Evolutionary conservation across 2,797 vertebrate genomes (phyloP), one percentile per base, ranked within the genome.

Genomic region (Perodicticus potto): DNA sequence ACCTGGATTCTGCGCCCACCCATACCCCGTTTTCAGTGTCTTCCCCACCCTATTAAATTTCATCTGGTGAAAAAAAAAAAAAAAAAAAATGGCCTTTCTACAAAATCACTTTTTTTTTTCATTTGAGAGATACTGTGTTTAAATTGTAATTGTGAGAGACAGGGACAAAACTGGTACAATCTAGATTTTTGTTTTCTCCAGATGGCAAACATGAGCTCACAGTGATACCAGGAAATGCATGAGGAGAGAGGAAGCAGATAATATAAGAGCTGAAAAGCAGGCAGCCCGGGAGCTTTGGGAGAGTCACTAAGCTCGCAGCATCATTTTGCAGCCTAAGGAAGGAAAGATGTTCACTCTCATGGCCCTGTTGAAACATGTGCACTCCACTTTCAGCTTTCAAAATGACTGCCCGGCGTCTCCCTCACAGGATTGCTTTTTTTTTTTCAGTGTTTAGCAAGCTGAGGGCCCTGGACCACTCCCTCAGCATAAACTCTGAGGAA

Each of bases 31-130:
- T 84, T 92, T 77, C 34, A 25, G 40, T 93, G 65, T 93, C 43
- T 82, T 55, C 37, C 49, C 63, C 72, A 32, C 10, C 63, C 37
- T 95, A 97, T 97, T 97, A 97, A 97, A 97, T 84, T 86, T 83
- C 20, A 40, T 86, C 57, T 29, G 8, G 63, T 69, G 81, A n/a
- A n/a, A n/a, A 12, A 43, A 13, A 29, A 12, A 43, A 13, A 29
- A n/a, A 59, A 77, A n/a, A 45, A 59, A 70, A 32, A 25, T 29
- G 45, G 0, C 17, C n/a, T 85, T 94, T 78, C 45, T 8, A 69
- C 34, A 89, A 69, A 76, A 81, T 76, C 85, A 53, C 25, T 89
- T 49, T 29, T 74, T 83, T 73, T 73, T 59, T 20, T 40, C 37
- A 9, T 59, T 85, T 22, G 7, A 84, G 20, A 32, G 8, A 7